A percentile compares a stretch with the other conserved stretches of the same genome.
Conservation (phyloP, 2,113 vertebrate genomes). For the Ammodramus savannarum region DNA sequence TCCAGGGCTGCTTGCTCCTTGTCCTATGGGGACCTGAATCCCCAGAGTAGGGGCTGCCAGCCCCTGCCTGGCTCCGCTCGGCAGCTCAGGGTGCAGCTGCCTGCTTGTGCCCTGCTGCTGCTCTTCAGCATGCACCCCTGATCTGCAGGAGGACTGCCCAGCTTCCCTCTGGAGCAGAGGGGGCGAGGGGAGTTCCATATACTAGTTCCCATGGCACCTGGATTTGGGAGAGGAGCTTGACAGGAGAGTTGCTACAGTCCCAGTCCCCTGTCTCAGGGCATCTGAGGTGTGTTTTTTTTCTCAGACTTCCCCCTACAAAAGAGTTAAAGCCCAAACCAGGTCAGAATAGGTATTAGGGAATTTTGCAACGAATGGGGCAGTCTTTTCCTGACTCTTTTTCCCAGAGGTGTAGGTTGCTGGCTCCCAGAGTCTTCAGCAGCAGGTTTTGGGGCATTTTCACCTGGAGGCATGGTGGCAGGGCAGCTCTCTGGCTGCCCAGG, state of each 20-base stretch:
- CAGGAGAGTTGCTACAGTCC: neutral
- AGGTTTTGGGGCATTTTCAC: neutral
- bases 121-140: fast-evolving
- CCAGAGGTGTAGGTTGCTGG: fast-evolving
- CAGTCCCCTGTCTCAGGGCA: fast-evolving
- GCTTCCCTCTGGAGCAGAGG: neutral
- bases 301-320: neutral
- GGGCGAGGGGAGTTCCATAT: neutral
- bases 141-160: neutral
- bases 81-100: neutral
- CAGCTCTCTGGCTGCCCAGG: neutral
- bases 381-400: neutral
- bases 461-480: neutral
- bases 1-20: neutral
- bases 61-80: fast-evolving
- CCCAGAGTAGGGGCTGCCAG: neutral
- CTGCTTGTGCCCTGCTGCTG: neutral
- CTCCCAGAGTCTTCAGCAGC: neutral
- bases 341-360: neutral
- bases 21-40: fast-evolving
- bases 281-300: neutral
- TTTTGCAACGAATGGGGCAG: fast-evolving
- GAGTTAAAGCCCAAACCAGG: neutral
- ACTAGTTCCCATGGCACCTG: neutral
- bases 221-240: neutral